Evolutionary conservation across 2,888 invertebrate species (phyloP).

Genomic region (Epinotia nisella): DNA sequence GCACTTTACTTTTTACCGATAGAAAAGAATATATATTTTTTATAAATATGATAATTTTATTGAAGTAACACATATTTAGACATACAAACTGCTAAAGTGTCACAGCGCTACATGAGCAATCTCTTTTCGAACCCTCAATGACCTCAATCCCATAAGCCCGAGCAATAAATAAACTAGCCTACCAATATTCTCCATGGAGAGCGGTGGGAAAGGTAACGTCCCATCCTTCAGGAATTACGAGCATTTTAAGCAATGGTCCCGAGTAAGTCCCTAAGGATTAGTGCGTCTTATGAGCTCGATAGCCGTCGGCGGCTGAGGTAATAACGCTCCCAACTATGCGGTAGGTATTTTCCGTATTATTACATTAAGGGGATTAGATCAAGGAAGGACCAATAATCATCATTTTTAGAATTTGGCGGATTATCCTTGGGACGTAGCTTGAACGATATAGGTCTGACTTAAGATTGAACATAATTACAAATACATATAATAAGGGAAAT

Average conservation of each 20-base stretch:
- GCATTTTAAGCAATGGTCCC: conserved; percentile 33
- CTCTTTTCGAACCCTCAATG: conserved; percentile 24
- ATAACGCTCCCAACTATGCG: conserved; percentile 2
- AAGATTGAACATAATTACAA: background rate
- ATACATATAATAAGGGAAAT: no score
- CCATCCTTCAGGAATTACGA: conserved; percentile 34
- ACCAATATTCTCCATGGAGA: conserved; percentile 25
- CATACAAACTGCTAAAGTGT: background rate
- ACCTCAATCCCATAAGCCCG: conserved; percentile 17
- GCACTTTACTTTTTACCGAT: no score
- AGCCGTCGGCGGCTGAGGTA: conserved; percentile 8
- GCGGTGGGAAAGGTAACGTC: conserved; percentile 14
- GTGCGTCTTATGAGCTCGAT: conserved; percentile 32
- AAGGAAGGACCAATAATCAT: background rate
- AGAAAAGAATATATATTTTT: no score
- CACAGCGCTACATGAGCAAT: background rate
- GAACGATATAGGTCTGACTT: background rate
- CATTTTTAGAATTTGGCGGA: background rate
- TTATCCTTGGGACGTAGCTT: background rate
- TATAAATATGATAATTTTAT: no score
- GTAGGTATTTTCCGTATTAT: conserved; percentile 26
- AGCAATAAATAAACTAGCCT: conserved; percentile 28
- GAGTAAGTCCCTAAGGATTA: conserved; percentile 30
- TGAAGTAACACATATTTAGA: no score
- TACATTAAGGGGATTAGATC: conserved; percentile 13